Base-by-base conservation (phyloP, 2,113 vertebrate genomes). In the Vanacampus margaritifer region DNA sequence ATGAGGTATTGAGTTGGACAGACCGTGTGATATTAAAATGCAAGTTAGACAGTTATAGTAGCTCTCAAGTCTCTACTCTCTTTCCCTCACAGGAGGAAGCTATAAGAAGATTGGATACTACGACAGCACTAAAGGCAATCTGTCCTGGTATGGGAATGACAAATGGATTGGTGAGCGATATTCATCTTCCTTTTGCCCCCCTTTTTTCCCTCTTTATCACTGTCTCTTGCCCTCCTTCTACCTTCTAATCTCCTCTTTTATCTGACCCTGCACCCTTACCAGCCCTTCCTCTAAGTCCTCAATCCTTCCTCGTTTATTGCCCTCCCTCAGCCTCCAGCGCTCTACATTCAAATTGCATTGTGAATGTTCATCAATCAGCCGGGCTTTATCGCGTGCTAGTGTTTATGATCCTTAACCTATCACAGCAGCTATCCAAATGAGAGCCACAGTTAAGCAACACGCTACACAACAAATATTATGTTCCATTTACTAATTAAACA, bases 31-130 rank as follows among this genome's bases (percentile, higher is more conserved):
- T 23, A 62, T 26, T 14, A 43, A 43, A 61, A 61, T 23, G 11
- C 19, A 3, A n/a, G 24, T 48, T 19, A 12, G 17, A 41, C 39
- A 45, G 12, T 46, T 19, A 26, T 24, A 56, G 64, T 23, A 14
- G 50, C 3, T 14, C 26, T 17, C 16, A 53, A 36, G 50, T 41
- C 56, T 3, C 46, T 19, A 35, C 62, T 68, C 46, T 57, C 39
- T 76, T 17, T 63, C 8, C 64, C 11, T 21, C 58, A 54, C 76
- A 96, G 95, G 94, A 41, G 95, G 94, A 0, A 92, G 94, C 79
- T 97, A 97, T 78, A 96, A 95, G 92, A 97, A 97, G 91, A 97
- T 97, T 3, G 95, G 95, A 46, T 97, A 97, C 89, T 97, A 95
- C 8, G 95, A 97, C 89, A 97, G 94, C 91, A 95, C 93, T 46